phyloP scores from a whole-genome alignment of 2,888 invertebrate genomes.

The Phengaris alcon region DNA sequence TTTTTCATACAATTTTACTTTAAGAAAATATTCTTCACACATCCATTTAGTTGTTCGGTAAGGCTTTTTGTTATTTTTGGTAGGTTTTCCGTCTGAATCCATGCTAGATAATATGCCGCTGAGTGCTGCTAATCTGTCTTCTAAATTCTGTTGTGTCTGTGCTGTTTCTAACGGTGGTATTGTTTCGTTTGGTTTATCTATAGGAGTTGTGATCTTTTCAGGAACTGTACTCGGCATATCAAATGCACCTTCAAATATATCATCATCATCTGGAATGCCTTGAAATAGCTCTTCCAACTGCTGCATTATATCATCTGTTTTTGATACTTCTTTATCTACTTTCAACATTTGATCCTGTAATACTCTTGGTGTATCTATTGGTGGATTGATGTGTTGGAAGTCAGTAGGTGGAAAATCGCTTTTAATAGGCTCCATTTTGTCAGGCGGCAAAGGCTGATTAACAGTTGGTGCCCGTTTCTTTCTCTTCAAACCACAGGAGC shows the following conservation, averaged over 20 bases:
- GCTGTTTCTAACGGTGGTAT: constrained; percentile 46
- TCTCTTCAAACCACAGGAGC: constrained; percentile 53
- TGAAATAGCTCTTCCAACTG: constrained; percentile 72
- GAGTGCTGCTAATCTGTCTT: constrained; percentile 60
- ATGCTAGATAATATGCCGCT: constrained; percentile 53
- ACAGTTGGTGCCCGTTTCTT: constrained; percentile 38
- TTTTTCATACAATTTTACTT: constrained; percentile 59
- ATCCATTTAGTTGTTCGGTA: constrained; percentile 61
- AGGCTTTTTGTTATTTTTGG: constrained; percentile 43
- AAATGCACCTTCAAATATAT: constrained; percentile 62
- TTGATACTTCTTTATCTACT: constrained; percentile 50
- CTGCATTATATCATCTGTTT: constrained; percentile 61
- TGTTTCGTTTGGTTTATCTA: constrained; percentile 32
- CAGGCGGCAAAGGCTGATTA: constrained; percentile 34
- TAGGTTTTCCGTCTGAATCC: constrained; percentile 35
- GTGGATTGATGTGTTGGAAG: not conserved
- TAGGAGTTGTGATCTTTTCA: constrained; percentile 19
- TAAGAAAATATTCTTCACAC: constrained; percentile 70
- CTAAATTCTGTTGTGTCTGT: constrained; percentile 53
- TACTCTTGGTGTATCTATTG: constrained; percentile 21
- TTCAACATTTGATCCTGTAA: constrained; percentile 40
- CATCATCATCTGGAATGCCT: constrained; percentile 62
- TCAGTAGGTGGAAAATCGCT: not conserved
- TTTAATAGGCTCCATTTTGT: constrained; percentile 29
- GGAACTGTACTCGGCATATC: constrained; percentile 47